These are phyloP conservation scores for Porites evermanni DNA, from an alignment of 92 coral and sea anemone species.

Conservation along the genomic window DNA sequence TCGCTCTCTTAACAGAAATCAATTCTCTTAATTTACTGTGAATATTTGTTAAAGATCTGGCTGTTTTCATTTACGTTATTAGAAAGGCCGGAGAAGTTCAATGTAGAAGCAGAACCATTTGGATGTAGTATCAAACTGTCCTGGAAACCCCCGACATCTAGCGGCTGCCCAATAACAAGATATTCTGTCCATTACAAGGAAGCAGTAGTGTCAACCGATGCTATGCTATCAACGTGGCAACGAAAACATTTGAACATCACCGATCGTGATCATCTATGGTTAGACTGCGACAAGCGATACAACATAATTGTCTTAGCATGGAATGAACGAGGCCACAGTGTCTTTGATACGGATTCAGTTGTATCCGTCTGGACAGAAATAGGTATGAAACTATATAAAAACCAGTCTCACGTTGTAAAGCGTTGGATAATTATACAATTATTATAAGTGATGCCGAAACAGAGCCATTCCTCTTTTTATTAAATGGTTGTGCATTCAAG, in stretches of 20 bases:
- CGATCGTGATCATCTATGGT: neutral
- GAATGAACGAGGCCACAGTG: conserved; percentile 14
- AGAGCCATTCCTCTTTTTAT: too few relatives aligned
- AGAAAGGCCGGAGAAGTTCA: neutral
- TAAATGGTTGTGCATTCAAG: too few relatives aligned
- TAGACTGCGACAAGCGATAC: neutral
- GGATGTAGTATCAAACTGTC: conserved; percentile 9
- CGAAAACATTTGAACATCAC: neutral
- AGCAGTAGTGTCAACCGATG: neutral
- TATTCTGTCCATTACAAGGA: conserved; percentile 9
- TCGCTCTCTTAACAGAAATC: too few relatives aligned
- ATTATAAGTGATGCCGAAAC: too few relatives aligned
- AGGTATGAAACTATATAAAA: neutral
- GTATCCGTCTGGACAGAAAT: neutral
- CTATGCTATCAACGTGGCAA: neutral
- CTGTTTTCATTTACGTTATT: neutral
- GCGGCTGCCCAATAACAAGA: neutral
- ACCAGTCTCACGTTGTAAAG: too few relatives aligned
- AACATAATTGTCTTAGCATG: conserved; percentile 17
- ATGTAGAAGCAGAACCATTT: neutral
- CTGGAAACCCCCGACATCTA: conserved; percentile 3
- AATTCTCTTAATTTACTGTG: too few relatives aligned
- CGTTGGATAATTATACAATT: too few relatives aligned
- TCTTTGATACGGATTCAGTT: neutral
- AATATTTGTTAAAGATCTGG: neutral